These are phyloP conservation scores for Hassar affinis DNA, from an alignment of 2,113 vertebrate genomes.

Conservation along the genomic window DNA sequence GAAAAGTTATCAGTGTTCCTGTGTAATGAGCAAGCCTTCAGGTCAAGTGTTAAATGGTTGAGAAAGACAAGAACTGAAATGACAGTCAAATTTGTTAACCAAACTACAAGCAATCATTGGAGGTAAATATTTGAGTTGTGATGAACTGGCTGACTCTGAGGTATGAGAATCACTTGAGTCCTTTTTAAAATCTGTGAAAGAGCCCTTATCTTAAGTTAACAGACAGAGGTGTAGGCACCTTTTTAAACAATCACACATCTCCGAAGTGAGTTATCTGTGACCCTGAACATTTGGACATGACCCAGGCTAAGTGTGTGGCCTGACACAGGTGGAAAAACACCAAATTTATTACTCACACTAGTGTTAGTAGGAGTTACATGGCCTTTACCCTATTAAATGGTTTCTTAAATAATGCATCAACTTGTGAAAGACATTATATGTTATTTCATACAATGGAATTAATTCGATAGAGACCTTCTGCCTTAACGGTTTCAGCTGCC, in stretches of 20 bases:
- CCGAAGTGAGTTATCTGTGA: slow-evolving; percentile 1
- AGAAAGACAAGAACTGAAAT: background rate
- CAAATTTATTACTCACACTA: background rate
- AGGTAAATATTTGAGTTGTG: background rate
- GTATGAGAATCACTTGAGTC: background rate
- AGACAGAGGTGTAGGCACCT: background rate
- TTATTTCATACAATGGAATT: background rate
- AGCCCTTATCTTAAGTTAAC: background rate
- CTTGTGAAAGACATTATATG: background rate
- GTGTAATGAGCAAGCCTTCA: background rate
- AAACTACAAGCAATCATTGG: background rate
- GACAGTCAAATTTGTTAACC: background rate
- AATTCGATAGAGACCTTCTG: background rate
- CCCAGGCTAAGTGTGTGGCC: background rate
- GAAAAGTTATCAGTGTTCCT: background rate
- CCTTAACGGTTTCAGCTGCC: background rate
- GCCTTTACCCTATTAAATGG: background rate
- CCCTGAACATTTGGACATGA: background rate
- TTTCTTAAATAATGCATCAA: background rate
- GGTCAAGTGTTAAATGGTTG: background rate
- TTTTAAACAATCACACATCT: background rate
- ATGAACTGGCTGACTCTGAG: background rate
- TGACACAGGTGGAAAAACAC: background rate
- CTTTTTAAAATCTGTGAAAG: background rate
- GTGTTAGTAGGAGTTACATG: background rate